Conservation (phyloP, 2,113 vertebrate genomes). For the Macquaria australasica region DNA sequence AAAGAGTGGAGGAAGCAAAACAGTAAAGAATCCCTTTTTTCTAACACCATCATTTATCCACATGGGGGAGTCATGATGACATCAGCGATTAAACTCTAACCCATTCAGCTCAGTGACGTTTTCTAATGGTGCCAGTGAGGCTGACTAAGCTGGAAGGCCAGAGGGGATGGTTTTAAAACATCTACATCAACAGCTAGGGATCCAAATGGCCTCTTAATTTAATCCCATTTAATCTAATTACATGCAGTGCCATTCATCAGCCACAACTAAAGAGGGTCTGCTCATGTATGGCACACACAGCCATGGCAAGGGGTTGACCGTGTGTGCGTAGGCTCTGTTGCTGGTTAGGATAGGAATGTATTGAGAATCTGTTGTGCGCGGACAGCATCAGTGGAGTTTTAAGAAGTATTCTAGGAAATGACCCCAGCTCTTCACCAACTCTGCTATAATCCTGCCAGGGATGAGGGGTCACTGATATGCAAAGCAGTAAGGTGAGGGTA, state of each 20-base stretch:
- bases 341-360: not conserved
- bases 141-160: slow-evolving; percentile 20
- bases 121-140: slow-evolving; percentile 15
- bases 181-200: slow-evolving; percentile 61
- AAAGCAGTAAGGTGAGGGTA: not conserved
- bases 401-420: not conserved
- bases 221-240: slow-evolving; percentile 77
- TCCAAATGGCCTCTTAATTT: slow-evolving; percentile 69
- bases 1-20: not conserved
- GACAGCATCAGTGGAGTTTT: not conserved
- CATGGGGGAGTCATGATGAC: not conserved
- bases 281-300: not conserved
- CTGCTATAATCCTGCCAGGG: slow-evolving; percentile 3
- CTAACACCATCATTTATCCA: slow-evolving; percentile 28
- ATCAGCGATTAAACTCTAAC: slow-evolving; percentile 41
- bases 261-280: not conserved
- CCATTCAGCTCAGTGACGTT: slow-evolving; percentile 29
- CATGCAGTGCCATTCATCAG: slow-evolving; percentile 53
- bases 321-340: not conserved
- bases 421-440: not conserved
- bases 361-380: not conserved
- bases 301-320: not conserved
- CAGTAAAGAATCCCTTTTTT: not conserved
- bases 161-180: slow-evolving; percentile 61
- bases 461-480: not conserved